Evolutionary conservation across 2,113 vertebrate species (phyloP), one percentile per base, ranked within the genome.

Genomic region (Syrmaticus mikado): DNA sequence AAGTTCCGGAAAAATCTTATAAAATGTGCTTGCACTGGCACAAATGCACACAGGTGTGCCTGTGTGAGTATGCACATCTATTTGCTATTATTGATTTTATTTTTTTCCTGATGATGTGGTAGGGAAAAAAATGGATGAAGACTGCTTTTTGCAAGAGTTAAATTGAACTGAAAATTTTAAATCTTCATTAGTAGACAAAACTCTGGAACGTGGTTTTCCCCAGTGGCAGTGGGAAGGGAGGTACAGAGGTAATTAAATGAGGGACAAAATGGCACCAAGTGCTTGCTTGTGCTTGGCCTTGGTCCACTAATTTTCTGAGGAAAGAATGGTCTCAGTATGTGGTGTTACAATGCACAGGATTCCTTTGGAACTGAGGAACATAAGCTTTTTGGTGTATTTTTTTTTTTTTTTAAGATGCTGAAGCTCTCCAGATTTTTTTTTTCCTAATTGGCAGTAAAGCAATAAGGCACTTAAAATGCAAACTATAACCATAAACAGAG

Each of bases 11-110:
- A 24, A 73, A 61, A 64, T 43, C 24, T 24, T 24, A 53, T n/a
- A 36, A 71, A 46, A 41, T 3, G 13, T 13, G 5, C 27, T 8
- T 46, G 5, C 20, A 1, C 1, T 41, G 75, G 43, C 32, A 22
- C 55, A 28, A 53, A 34, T 43, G 27, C 30, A 45, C 19, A 11
- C 1, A 1, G 11, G 7, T 24, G 15, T 40, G 24, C 28, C 20
- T 0, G 1, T 61, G 40, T 0, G 0, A 64, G 1, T 27, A 57
- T 55, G 41, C 52, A 16, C 8, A 1, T 60, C 6, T 57, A 52
- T 91, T 74, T 79, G 40, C 28, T 5, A 17, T 57, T 84, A 68
- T n/a, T 75, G 43, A 38, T 70, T 76, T 32, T 28, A 53, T 53
- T 60, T 1, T 46, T 74, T 48, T 32, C 45, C 32, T 84, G 65